Evolutionary conservation across 2,797 vertebrate species (phyloP), one percentile per base, ranked within the genome.

Genomic region (Acomys russatus): DNA sequence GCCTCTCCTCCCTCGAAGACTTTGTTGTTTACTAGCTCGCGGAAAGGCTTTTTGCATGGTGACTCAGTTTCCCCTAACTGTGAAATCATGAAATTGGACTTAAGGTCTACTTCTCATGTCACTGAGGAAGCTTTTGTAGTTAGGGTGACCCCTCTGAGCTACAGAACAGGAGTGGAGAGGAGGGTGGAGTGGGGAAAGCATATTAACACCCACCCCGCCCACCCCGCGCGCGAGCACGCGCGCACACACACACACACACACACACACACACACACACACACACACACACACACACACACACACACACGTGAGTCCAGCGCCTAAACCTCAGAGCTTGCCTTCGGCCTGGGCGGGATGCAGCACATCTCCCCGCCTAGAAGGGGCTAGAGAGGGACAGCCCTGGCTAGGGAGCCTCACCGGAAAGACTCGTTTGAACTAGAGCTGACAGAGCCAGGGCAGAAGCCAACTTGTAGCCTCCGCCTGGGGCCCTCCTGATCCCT

Each of bases 401-500:
- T 4, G 51, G 74, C 89, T 3, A 61, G 79, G 96, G 71, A 18
- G 91, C 90, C 78, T 88, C 94, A 80, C 97, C 14, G 54, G 97
- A 97, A 96, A 97, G 96, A 96, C 96, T 96, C 59, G 94, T 97
- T 97, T 70, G 70, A 11, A 90, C 71, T 61, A 11, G 9, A 91
- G 89, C 86, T 44, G 91, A 90, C 35, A 11, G 92, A 88, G 91
- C 84, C 91, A 2, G 71, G 94, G 93, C 28, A 92, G 95, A 97
- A 96, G 80, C 85, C 66, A 80, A 86, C 88, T 70, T 86, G 94
- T 49, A 17, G 25, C 63, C 51, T 38, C 18, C 2, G 76, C 77
- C 2, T n/a, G 10, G 64, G 76, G 64, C 68, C 63, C n/a, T 70
- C n/a, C 54, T 22, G 30, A 49, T 85, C 30, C 18, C 83, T n/a